phyloP scores from a whole-genome alignment of 2,113 vertebrate species.

The Geococcyx californianus region DNA sequence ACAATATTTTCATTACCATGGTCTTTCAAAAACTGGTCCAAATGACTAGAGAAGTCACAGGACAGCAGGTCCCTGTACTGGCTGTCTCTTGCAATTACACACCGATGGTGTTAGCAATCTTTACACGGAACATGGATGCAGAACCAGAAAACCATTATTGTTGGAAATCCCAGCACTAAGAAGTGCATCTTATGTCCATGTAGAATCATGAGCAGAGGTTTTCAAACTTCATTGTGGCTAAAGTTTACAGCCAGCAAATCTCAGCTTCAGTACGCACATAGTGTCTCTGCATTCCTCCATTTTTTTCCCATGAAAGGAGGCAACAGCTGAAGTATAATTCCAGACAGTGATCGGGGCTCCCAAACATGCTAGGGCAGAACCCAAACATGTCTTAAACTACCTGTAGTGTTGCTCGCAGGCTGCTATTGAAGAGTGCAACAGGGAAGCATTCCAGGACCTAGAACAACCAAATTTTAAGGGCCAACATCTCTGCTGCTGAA shows the following conservation, averaged over 20 bases:
- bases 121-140: background rate
- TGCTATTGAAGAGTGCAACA: background rate
- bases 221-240: background rate
- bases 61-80: background rate
- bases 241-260: background rate
- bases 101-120: rapidly evolving
- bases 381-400: background rate
- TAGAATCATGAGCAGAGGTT: background rate
- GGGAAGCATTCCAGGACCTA: background rate
- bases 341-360: background rate
- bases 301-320: background rate
- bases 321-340: background rate
- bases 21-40: background rate
- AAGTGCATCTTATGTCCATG: background rate
- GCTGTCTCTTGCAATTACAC: background rate
- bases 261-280: background rate
- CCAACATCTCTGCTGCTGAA: background rate
- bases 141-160: background rate
- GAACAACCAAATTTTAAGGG: background rate
- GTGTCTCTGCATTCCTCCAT: background rate
- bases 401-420: background rate
- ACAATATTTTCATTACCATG: background rate
- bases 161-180: background rate
- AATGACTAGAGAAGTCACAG: background rate
- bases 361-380: background rate